Evolutionary conservation across 2,113 vertebrate species (phyloP), one percentile per base, ranked within the genome.

Genomic region (Etheostoma spectabile): DNA sequence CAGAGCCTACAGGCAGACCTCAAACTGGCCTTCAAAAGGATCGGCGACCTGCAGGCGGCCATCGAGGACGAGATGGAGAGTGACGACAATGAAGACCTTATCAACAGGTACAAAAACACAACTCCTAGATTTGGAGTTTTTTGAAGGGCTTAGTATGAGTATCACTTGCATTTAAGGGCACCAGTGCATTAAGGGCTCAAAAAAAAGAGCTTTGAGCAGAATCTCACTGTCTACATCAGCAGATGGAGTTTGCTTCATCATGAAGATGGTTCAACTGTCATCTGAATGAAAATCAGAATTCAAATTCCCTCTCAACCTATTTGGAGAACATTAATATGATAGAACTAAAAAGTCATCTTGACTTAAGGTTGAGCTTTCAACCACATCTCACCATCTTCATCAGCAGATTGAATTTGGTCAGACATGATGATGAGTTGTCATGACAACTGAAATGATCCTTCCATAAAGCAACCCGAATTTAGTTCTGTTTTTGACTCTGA

Each of bases 31-130:
- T 99, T 99, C 91, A 99, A 99, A 82, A 96, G 98, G 89, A 99
- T 99, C 0, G 97, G 98, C 57, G 98, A 99, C 94, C 95, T 99
- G 67, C 98, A 99, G 94, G 98, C 98, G 0, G 98, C 98, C 91
- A 99, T 99, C 0, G 98, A 99, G 91, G 98, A 99, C 0, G 98
- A 99, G 91, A 99, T 99, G 98, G 98, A 99, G 90, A 99, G 98
- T 0, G 98, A 99, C 1, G 98, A 98, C 90, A 99, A 99, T 0
- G 98, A 99, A 88, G 97, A 99, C 64, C 96, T 99, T 59, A 98
- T 99, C 88, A 99, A 99, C 95, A 99, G 97, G 98, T 99, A 92
- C 19, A 59, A 2, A 33, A 21, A 21, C 18, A 18, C 8, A 4
- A 51, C 8, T 56, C 35, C 1, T n/a, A 1, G 7, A 0, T 60